Conservation (phyloP, 2,797 vertebrate genomes). For the Monodelphis domestica region DNA sequence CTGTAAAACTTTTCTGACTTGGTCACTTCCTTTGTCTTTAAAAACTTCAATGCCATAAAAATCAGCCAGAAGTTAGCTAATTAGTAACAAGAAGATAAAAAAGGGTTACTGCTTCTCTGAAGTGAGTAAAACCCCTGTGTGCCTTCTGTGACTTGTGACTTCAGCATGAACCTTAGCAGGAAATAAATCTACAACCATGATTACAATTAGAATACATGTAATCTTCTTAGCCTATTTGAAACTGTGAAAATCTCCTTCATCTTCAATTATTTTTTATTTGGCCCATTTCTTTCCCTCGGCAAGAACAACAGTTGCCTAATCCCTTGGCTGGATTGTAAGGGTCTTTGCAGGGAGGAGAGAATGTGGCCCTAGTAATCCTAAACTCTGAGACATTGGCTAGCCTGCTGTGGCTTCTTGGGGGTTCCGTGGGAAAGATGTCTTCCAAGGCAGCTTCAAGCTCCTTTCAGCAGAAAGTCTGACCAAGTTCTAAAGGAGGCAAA, state of each 20-base stretch:
- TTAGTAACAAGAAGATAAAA: conserved; percentile 54
- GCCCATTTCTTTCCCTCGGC: conserved; percentile 45
- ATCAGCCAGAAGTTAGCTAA: conserved; percentile 51
- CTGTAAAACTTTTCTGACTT: neutral
- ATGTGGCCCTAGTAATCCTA: conserved; percentile 55
- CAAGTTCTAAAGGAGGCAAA: neutral
- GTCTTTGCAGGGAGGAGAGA: conserved; percentile 51
- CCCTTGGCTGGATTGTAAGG: conserved; percentile 48
- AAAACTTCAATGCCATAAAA: conserved; percentile 55
- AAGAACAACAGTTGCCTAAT: conserved; percentile 63
- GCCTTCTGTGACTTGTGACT: conserved; percentile 69
- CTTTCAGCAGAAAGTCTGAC: neutral
- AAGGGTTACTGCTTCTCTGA: neutral
- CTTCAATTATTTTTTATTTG: conserved; percentile 77
- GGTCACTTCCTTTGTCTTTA: conserved; percentile 44
- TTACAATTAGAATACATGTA: conserved; percentile 67
- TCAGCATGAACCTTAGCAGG: conserved; percentile 66
- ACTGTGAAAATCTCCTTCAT: conserved; percentile 78
- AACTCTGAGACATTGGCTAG: conserved; percentile 13
- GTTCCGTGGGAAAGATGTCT: neutral
- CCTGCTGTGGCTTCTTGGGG: neutral
- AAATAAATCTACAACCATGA: conserved; percentile 66
- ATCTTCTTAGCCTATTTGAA: conserved; percentile 75
- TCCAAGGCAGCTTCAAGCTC: neutral
- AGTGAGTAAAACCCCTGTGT: conserved; percentile 18